Evolutionary conservation across 2,888 invertebrate species (phyloP).

Genomic region (Spisula subtruncata): DNA sequence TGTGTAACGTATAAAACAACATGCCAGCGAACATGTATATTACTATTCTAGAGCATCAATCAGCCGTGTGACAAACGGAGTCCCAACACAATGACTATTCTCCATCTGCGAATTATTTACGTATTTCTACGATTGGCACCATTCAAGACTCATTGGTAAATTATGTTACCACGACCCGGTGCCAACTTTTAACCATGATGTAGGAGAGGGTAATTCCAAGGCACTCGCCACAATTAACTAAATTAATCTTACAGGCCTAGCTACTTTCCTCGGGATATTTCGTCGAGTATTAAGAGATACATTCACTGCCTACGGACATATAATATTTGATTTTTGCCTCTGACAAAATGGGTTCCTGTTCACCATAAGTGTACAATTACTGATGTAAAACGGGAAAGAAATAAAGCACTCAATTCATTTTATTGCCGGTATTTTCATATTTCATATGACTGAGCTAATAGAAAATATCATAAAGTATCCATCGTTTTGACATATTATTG

Average conservation of each 20-base stretch:
- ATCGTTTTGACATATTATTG: neutral
- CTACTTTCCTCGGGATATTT: neutral
- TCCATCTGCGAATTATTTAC: neutral
- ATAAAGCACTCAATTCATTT: neutral
- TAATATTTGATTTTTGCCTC: conserved; percentile 7
- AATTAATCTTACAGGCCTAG: conserved; percentile 11
- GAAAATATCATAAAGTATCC: neutral
- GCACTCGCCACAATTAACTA: conserved; percentile 3
- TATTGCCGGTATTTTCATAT: conserved; percentile 9
- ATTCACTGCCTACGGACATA: neutral
- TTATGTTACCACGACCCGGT: neutral
- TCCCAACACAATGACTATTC: neutral
- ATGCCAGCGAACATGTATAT: too few species aligned
- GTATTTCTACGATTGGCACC: neutral
- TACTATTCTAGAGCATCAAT: too few species aligned
- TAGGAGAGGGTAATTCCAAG: neutral
- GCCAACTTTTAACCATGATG: neutral
- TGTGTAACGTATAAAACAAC: too few species aligned
- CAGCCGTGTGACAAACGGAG: too few species aligned
- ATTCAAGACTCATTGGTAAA: neutral
- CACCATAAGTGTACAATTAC: conserved; percentile 20
- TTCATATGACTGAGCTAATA: conserved; percentile 6
- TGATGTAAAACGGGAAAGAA: neutral
- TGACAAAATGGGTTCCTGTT: neutral
- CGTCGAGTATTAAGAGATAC: neutral